These are phyloP conservation scores for Acanthosepion esculentum DNA, from an alignment of 2,888 invertebrate genomes.

Conservation along the genomic window DNA sequence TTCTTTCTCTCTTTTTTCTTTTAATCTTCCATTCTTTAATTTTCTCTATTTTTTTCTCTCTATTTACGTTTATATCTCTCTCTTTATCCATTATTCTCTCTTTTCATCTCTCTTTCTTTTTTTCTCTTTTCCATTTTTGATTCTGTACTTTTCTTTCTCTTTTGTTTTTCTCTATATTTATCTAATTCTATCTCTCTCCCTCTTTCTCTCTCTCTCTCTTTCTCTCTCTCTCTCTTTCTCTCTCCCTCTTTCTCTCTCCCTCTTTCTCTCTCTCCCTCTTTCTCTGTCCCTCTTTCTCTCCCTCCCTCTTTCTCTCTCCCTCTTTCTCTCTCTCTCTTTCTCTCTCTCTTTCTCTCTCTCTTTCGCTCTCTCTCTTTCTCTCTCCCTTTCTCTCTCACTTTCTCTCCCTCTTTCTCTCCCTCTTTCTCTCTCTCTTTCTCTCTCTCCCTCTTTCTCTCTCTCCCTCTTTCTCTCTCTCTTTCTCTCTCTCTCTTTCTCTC, in stretches of 20 bases:
- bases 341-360: not conserved
- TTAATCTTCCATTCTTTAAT: not conserved
- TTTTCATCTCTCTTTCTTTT: not conserved
- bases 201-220: not conserved
- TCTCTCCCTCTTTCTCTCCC: no score
- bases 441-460: not conserved
- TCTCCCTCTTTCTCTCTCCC: not conserved
- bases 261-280: not conserved
- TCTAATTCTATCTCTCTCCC: not conserved
- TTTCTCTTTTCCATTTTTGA: not conserved
- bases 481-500: not conserved
- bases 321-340: not conserved
- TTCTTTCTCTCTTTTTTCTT: no score
- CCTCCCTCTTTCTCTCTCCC: not conserved
- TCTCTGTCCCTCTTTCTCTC: no score
- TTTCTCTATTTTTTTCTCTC: not conserved
- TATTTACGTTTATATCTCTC: not conserved
- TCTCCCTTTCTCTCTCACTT: not conserved
- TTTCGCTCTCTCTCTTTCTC: not conserved
- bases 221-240: not conserved
- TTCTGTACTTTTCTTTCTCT: no score
- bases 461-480: not conserved
- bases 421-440: not conserved
- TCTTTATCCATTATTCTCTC: not conserved
- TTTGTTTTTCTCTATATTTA: no score